Conservation (phyloP, 1,140 invertebrate genomes). For the Diachasmimorpha longicaudata region DNA sequence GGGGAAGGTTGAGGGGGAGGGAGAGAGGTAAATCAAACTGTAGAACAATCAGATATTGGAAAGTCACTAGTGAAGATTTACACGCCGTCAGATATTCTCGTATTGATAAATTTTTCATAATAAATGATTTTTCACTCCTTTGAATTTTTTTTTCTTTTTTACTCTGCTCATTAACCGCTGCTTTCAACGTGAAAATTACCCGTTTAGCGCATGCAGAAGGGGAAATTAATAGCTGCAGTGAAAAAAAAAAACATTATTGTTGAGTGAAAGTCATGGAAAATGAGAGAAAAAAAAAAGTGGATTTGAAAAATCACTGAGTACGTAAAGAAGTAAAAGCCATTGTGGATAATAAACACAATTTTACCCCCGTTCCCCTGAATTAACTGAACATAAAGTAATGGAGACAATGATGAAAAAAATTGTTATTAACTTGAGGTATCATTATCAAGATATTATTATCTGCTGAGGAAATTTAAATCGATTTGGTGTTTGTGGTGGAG, state of each 20-base stretch:
- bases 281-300: neutral
- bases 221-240: neutral
- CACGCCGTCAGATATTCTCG: too few species aligned
- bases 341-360: neutral
- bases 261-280: neutral
- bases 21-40: too few species aligned
- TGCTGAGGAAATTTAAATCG: neutral
- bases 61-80: too few species aligned
- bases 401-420: neutral
- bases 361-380: neutral
- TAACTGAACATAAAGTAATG: neutral
- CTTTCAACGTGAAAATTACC: constrained; percentile 3
- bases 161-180: neutral
- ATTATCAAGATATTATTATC: too few species aligned
- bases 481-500: neutral
- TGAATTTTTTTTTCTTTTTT: neutral
- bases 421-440: neutral
- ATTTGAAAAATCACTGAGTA: too few species aligned
- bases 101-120: too few species aligned
- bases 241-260: neutral
- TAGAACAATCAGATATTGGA: too few species aligned
- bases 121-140: neutral
- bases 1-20: too few species aligned
- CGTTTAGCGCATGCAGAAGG: neutral
- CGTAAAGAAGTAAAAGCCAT: neutral